Percentiles rank a stretch among this genome's conserved stretches.
Conservation (phyloP, 92 coral and sea anemone species). For the Zoanthus solanderi region DNA sequence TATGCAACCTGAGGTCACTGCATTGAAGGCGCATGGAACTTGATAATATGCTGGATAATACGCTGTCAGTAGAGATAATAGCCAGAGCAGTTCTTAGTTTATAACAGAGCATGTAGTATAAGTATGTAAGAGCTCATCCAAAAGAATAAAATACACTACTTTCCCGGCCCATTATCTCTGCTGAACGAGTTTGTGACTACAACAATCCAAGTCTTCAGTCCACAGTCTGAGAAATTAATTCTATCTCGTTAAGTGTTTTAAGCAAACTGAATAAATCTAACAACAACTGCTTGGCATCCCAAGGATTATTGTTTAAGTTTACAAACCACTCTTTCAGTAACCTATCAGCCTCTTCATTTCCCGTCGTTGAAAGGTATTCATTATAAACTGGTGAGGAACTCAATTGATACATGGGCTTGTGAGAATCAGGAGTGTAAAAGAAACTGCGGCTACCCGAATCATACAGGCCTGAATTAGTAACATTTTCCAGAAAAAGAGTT, state of each 20-base stretch:
- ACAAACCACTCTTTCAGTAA: conserved; percentile 55
- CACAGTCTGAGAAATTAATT: too few relatives aligned
- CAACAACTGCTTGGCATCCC: conserved; percentile 64
- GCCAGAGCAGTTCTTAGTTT: too few relatives aligned
- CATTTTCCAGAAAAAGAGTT: conserved; percentile 50
- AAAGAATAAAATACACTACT: too few relatives aligned
- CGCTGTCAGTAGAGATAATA: too few relatives aligned
- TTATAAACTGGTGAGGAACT: conserved; percentile 58
- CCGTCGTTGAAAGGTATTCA: conserved; percentile 49
- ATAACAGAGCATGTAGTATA: too few relatives aligned
- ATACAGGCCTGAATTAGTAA: conserved; percentile 50
- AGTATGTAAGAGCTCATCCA: too few relatives aligned
- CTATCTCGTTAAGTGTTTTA: conserved; percentile 39
- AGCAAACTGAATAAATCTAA: conserved; percentile 38
- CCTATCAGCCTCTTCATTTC: conserved; percentile 51
- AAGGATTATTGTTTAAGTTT: conserved; percentile 54
- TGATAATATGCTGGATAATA: too few relatives aligned
- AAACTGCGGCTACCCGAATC: background rate
- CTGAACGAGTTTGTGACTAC: too few relatives aligned
- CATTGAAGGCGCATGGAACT: too few relatives aligned
- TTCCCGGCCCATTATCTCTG: too few relatives aligned
- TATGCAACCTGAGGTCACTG: too few relatives aligned
- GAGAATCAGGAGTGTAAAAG: conserved; percentile 66
- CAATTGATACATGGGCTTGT: conserved; percentile 60
- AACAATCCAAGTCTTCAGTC: too few relatives aligned